Evolutionary conservation across 1,140 invertebrate genomes (phyloP).

Genomic region (Zaprionus ghesquierei): DNA sequence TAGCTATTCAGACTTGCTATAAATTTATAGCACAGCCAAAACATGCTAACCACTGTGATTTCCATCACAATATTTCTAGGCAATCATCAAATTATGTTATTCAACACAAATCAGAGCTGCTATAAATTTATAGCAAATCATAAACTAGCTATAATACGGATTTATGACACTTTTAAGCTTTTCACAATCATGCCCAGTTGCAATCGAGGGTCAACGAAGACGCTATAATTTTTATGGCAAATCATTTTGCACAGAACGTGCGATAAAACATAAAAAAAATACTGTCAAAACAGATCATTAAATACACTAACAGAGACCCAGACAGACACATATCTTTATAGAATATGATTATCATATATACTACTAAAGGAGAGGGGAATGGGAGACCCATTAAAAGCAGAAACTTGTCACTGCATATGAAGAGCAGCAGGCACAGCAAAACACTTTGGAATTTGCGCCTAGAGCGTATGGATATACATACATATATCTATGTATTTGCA

Average conservation of each 20-base stretch:
- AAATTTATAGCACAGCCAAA: constrained; percentile 14
- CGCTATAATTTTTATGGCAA: constrained; percentile 18
- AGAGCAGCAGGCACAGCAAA: constrained; percentile 10
- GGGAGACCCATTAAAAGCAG: constrained; percentile 30
- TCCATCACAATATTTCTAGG: not conserved
- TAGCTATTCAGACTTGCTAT: not conserved
- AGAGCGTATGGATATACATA: constrained; percentile 25
- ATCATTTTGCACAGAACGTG: not conserved
- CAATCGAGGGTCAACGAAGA: not conserved
- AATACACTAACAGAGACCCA: not conserved
- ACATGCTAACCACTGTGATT: not conserved
- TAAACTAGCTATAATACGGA: not conserved
- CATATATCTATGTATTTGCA: constrained; percentile 55
- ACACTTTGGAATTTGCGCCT: constrained; percentile 40
- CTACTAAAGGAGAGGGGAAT: not conserved
- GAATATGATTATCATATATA: constrained; percentile 9
- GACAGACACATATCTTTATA: not conserved
- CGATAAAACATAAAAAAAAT: not conserved
- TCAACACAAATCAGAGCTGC: not conserved
- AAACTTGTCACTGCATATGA: constrained; percentile 42
- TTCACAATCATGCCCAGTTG: not conserved
- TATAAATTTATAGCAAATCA: constrained; percentile 20
- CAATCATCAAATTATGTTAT: not conserved
- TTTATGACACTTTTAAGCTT: not conserved
- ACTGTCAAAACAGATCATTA: constrained; percentile 14